phyloP scores from a whole-genome alignment of 2,113 vertebrate genomes.

The Mastomys natalensis region DNA sequence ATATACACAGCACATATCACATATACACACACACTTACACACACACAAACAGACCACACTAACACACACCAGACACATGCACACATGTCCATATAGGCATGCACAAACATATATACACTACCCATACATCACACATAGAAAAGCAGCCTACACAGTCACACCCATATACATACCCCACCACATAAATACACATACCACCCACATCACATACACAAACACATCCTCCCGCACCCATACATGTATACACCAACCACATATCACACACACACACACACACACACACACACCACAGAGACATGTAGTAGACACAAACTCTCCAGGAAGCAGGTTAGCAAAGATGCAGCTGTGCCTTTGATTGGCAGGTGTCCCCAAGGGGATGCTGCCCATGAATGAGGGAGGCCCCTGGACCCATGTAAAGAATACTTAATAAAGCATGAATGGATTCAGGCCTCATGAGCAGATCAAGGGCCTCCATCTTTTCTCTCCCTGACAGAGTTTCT shows the following conservation, averaged over 20 bases:
- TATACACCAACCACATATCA: too few species aligned
- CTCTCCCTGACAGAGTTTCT: background rate
- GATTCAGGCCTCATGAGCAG: fast-evolving
- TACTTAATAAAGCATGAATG: background rate
- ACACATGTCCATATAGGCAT: too few species aligned
- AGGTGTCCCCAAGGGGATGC: too few species aligned
- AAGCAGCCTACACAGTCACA: background rate
- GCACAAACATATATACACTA: background rate
- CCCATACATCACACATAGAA: background rate
- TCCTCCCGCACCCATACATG: background rate
- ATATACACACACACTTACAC: background rate
- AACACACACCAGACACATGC: background rate
- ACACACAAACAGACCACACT: background rate
- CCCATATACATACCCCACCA: background rate
- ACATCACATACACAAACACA: background rate
- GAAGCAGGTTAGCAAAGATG: fast-evolving
- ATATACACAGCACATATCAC: background rate
- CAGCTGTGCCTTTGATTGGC: too few species aligned
- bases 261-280: background rate
- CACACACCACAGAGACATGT: background rate
- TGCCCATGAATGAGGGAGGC: fast-evolving
- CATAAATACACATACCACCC: too few species aligned
- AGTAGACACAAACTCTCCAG: background rate
- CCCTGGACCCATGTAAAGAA: background rate
- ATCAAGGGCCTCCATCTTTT: background rate